phyloP scores from a whole-genome alignment of 2,797 vertebrate species.

The Limnodromus scolopaceus region DNA sequence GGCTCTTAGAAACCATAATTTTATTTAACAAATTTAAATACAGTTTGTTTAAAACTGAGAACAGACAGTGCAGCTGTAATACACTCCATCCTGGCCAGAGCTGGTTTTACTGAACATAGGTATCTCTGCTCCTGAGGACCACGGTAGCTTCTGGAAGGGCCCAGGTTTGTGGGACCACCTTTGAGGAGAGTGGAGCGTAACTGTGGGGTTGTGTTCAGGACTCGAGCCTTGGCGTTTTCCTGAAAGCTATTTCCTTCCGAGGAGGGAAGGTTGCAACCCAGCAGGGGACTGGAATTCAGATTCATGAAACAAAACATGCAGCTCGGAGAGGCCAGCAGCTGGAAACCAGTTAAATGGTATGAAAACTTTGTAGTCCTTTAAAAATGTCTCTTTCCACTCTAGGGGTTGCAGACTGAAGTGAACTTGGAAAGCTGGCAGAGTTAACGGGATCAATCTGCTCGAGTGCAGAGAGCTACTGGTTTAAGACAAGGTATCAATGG shows the following conservation, averaged over 20 bases:
- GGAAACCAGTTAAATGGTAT: constrained; percentile 13
- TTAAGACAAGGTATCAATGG: neutral
- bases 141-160: neutral
- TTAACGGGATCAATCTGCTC: neutral
- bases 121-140: neutral
- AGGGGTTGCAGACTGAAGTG: neutral
- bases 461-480: constrained; percentile 8
- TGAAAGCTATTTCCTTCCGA: constrained; percentile 16
- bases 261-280: constrained; percentile 41
- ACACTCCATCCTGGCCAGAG: neutral
- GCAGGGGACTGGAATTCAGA: constrained; percentile 26
- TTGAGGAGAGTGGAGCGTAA: neutral
- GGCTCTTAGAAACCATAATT: constrained; percentile 78
- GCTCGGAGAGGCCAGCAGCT: constrained; percentile 43
- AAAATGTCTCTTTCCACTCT: neutral
- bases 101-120: neutral
- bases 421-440: neutral
- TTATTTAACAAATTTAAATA: constrained; percentile 79
- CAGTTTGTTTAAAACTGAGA: constrained; percentile 78
- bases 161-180: neutral
- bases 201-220: constrained; percentile 5
- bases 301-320: constrained; percentile 72
- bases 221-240: neutral
- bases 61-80: constrained; percentile 54
- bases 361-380: neutral